Evolutionary conservation across 2,113 vertebrate genomes (phyloP), one percentile per base, ranked within the genome.

Genomic region (Melospiza georgiana): DNA sequence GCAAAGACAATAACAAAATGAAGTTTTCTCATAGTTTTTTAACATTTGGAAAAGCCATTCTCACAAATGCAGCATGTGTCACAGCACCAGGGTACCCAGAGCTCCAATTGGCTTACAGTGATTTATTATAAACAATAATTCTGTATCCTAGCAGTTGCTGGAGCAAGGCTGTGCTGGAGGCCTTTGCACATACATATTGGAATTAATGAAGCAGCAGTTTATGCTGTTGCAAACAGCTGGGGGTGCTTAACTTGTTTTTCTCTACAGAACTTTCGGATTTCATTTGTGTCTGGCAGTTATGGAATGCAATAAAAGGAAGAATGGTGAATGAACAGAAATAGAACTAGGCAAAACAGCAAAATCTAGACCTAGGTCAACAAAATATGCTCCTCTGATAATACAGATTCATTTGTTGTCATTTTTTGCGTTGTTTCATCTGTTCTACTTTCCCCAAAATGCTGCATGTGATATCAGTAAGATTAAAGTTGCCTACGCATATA

Each of bases 181-280:
- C 90, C 87, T 93, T 35, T 80, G 55, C 57, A 77, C 48, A 68
- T 62, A 83, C 79, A 94, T 75, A 77, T 11, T 69, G 77, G 90
- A 96, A 94, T 90, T 96, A 97, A 95, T 78, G 90, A 86, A 96
- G 82, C 71, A 92, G 90, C 43, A 93, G 76, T 35, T 94, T 66
- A 55, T 71, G 69, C 73, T 90, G 92, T 69, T 95, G 69, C 9
- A 10, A 97, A 92, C 84, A 91, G 89, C 88, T 92, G 74, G 51
- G 54, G 49, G 57, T 94, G 54, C 85, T 97, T 95, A 88, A 85
- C 89, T 87, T 90, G 55, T 82, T 96, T 91, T 93, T 61, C 87
- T 95, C 82, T 22, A 17, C 39, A 79, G 66, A 93, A 88, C 46
- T 95, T 94, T 77, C 91, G 30, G 52, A 88, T 79, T 89, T 73